Percentiles rank a stretch among this genome's conserved stretches.
phyloP scores from a whole-genome alignment of 2,888 invertebrate genomes.

The Cybosia mesomella region DNA sequence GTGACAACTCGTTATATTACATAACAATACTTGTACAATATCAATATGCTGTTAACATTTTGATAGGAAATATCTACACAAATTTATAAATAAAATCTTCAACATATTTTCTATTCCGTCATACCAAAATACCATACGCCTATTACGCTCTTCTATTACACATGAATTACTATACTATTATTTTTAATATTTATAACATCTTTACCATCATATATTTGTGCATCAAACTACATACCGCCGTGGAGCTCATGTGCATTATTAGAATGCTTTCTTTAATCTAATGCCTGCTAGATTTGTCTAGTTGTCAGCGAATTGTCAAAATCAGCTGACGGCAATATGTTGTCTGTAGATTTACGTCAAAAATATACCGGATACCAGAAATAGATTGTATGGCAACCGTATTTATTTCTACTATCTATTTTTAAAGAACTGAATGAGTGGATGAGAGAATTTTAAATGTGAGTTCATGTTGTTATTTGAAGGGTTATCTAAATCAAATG shows the following conservation, averaged over 20 bases:
- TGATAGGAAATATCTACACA: not conserved
- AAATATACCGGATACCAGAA: slow-evolving; percentile 53
- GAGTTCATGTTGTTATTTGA: slow-evolving; percentile 26
- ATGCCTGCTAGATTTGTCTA: slow-evolving; percentile 45
- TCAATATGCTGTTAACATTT: not conserved
- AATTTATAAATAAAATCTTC: not conserved
- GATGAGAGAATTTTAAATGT: slow-evolving; percentile 25
- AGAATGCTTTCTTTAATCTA: slow-evolving; percentile 43
- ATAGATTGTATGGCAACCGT: slow-evolving; percentile 53
- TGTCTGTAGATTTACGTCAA: slow-evolving; percentile 56
- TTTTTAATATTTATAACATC: slow-evolving; percentile 17
- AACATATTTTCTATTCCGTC: not conserved
- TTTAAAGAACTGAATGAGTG: slow-evolving; percentile 32
- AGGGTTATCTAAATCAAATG: slow-evolving; percentile 21
- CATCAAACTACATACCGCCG: slow-evolving; percentile 24
- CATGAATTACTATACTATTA: not conserved
- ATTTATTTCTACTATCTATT: slow-evolving; percentile 56
- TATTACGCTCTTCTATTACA: not conserved
- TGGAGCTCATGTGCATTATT: slow-evolving; percentile 18
- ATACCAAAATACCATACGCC: not conserved
- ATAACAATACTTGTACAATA: not conserved
- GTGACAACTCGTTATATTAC: not conserved
- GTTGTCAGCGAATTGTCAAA: slow-evolving; percentile 59
- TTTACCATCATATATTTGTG: slow-evolving; percentile 26
- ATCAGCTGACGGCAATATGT: slow-evolving; percentile 60